Conservation (phyloP, 2,113 vertebrate genomes). For the Capreolus pygargus region DNA sequence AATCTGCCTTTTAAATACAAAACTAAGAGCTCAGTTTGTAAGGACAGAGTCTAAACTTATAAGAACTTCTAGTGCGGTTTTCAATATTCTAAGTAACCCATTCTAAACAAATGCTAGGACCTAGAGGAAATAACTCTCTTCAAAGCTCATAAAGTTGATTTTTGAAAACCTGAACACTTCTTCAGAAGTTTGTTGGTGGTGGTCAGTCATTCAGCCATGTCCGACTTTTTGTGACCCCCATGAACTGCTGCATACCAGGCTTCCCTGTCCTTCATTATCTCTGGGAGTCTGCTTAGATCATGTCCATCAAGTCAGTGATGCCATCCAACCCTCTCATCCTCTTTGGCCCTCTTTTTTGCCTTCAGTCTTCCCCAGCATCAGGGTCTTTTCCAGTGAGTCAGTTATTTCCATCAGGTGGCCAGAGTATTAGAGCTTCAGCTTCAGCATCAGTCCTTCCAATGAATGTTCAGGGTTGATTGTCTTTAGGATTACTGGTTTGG, state of each 20-base stretch:
- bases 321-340: background rate
- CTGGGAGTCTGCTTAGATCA: background rate
- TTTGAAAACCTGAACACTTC: background rate
- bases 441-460: background rate
- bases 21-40: background rate
- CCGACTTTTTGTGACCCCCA: background rate
- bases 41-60: background rate
- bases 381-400: background rate
- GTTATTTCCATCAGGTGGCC: background rate
- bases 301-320: background rate
- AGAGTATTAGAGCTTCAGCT: background rate
- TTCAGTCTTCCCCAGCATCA: background rate
- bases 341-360: background rate
- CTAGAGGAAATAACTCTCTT: background rate
- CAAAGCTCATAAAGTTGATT: background rate
- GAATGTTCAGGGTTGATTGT: background rate
- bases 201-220: background rate
- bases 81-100: background rate
- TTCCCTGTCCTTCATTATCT: background rate
- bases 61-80: background rate
- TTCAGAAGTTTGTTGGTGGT: background rate
- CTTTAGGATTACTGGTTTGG: background rate
- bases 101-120: background rate
- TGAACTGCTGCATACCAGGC: background rate
- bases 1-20: background rate